These are phyloP conservation scores for Gadopsis bispinosus DNA, from an alignment of 2,797 vertebrate genomes.

Conservation along the genomic window DNA sequence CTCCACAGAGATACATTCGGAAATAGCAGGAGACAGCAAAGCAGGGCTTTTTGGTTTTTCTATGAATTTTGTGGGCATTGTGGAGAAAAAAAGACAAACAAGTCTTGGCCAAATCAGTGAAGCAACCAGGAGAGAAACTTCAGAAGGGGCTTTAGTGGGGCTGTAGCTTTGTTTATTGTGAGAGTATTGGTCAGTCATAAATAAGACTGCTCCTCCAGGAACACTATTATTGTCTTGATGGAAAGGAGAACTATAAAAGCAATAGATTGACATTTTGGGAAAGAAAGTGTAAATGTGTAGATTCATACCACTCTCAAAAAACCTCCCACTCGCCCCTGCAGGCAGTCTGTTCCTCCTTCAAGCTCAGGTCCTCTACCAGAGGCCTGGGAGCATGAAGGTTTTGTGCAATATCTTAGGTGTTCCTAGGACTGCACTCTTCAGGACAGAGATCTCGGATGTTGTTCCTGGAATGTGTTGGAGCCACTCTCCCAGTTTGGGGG, in stretches of 20 bases:
- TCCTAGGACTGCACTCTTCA: too few relatives aligned
- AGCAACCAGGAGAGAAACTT: conserved; percentile 30
- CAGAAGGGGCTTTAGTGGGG: background rate
- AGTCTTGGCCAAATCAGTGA: conserved; percentile 33
- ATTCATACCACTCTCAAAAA: background rate
- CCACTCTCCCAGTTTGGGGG: too few relatives aligned
- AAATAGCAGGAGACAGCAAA: conserved; percentile 32
- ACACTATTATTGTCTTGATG: background rate
- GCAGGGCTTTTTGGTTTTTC: conserved; percentile 47
- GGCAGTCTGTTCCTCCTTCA: too few relatives aligned
- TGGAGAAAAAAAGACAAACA: background rate
- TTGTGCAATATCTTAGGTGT: too few relatives aligned
- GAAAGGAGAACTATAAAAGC: background rate
- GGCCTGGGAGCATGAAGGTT: too few relatives aligned
- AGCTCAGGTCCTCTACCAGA: too few relatives aligned
- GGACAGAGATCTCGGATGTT: too few relatives aligned
- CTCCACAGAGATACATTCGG: conserved; percentile 33
- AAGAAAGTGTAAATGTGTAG: background rate
- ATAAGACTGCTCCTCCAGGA: background rate
- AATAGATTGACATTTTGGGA: background rate
- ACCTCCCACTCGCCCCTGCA: too few relatives aligned
- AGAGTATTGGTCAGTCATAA: conserved; percentile 22
- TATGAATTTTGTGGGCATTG: conserved; percentile 55
- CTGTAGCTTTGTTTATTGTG: background rate
- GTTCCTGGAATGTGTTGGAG: too few relatives aligned